Percentiles rank a stretch among this genome's conserved stretches.
Evolutionary conservation across 2,888 invertebrate genomes (phyloP).

Genomic region (Rotaria magnacalcarata): DNA sequence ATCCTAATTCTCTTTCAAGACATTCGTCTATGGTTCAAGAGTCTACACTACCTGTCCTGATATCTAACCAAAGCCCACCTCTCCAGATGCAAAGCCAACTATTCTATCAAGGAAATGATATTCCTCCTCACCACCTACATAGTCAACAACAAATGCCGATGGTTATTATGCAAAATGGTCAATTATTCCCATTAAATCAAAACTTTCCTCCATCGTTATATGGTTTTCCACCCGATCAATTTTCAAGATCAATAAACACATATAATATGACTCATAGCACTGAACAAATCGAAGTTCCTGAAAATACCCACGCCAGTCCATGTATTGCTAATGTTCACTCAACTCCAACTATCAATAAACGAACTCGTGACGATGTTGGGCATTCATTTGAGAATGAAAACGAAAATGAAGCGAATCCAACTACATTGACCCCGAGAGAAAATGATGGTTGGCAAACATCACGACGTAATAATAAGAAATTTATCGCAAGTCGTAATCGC

Average conservation of each 20-base stretch:
- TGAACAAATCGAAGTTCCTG: background rate
- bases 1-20: no score
- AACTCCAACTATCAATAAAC: background rate
- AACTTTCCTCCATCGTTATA: no score
- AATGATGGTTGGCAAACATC: background rate
- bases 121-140: no score
- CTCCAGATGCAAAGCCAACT: background rate
- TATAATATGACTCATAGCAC: background rate
- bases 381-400: background rate
- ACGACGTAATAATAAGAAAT: constrained; percentile 8
- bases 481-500: background rate
- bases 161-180: constrained; percentile 8
- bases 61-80: background rate
- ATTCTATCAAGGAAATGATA: no score
- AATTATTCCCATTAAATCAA: background rate
- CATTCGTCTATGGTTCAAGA: background rate
- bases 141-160: background rate
- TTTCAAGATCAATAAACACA: background rate
- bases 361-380: background rate
- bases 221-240: no score
- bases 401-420: no score
- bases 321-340: no score
- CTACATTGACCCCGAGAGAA: no score
- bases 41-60: background rate
- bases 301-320: background rate